Evolutionary conservation across 2,888 invertebrate species (phyloP), one percentile per base, ranked within the genome.

Genomic region (Ecliptopera silaceata): DNA sequence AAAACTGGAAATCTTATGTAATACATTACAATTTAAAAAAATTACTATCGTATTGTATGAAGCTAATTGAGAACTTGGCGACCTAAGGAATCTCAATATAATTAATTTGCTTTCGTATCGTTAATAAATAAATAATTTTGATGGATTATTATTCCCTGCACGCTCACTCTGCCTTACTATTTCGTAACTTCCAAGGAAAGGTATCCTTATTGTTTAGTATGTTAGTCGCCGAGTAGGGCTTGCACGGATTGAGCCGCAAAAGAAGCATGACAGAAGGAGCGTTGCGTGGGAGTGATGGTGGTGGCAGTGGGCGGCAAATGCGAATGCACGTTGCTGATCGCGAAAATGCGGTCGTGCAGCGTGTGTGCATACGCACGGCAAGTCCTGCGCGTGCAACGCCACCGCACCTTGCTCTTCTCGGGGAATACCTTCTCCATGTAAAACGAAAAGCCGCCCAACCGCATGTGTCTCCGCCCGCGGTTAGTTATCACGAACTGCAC

Each of bases 401-500:
- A 92, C 48, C 92, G 86, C 75, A 92, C 91, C 75, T 91, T 91
- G 65, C 76, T 90, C 78, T 91, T 91, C 77, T 91, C 88, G 1
- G 90, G 91, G 62, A 91, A 91, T 61, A 88, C 91, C 74, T 91
- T 92, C 79, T 92, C 92, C 49, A 91, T 91, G 64, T 92, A 92
- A 79, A 92, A 92, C 34, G 91, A 87, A 70, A 91, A 91, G 51
- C 92, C 92, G 57, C 82, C 84, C 59, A 92, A 84, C 61, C 89
- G 86, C 91, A 92, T 89, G 67, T 92, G 91, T 62, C 92, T 80
- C 60, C 91, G 80, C 31, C 92, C 91, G 31, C 92, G 88, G 70
- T 91, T 92, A 59, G 92, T 91, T 79, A 92, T 92, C 84, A 92
- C 88, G 88, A 91, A 92, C 77, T 91, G 89, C 69, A 91, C 92